Evolutionary conservation across 2,113 vertebrate genomes (phyloP).

Genomic region (Grallaria varia): DNA sequence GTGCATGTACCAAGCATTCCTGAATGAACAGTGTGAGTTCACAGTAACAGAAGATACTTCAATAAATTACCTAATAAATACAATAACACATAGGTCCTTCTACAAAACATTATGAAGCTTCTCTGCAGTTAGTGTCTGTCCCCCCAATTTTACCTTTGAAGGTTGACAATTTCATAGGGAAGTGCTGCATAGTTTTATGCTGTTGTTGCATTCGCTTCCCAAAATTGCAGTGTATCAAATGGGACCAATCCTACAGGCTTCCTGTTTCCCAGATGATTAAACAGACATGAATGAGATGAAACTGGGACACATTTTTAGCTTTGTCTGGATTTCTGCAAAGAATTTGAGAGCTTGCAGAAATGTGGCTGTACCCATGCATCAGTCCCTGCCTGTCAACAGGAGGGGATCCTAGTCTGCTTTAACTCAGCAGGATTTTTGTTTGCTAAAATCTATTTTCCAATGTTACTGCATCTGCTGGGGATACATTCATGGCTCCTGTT

Average conservation of each 20-base stretch:
- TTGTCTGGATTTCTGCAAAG: background rate
- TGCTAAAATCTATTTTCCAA: background rate
- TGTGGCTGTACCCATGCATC: background rate
- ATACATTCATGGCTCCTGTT: background rate
- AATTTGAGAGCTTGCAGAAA: background rate
- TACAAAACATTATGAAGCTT: background rate
- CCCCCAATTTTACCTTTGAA: background rate
- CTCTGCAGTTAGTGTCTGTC: background rate
- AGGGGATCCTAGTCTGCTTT: background rate
- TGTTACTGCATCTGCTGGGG: background rate
- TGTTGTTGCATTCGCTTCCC: background rate
- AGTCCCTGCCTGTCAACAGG: background rate
- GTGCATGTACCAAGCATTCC: background rate
- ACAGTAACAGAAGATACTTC: background rate
- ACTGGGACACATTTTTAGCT: background rate
- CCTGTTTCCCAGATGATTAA: background rate
- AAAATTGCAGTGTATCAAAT: background rate
- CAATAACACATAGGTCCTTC: background rate
- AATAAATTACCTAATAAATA: background rate
- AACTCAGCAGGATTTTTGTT: background rate
- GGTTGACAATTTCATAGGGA: background rate
- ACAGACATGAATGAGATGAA: background rate
- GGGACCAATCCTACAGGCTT: background rate
- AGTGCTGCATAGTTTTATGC: background rate
- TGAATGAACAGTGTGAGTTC: fast-evolving